Base-by-base conservation (phyloP, 2,888 invertebrate species). In the Venusia cambrica region DNA sequence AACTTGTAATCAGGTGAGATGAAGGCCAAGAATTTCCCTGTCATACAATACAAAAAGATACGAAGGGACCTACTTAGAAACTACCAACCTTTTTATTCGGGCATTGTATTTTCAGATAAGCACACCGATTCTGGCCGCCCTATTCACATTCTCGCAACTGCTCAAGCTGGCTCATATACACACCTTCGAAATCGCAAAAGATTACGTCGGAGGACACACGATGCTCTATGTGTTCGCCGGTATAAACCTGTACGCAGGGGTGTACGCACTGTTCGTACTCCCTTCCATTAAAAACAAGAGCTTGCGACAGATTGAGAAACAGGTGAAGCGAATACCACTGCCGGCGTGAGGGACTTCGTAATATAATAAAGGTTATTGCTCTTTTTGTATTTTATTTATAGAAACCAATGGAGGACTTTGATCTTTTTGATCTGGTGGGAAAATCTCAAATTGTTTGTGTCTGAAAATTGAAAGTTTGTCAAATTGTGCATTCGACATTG, bases 21-120 rank as follows among this genome's bases (percentile, higher is more conserved):
- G n/a, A n/a, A n/a, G n/a, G n/a, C n/a, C n/a, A n/a, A n/a, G n/a
- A n/a, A n/a, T n/a, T n/a, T n/a, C n/a, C n/a, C n/a, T n/a, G n/a
- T n/a, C n/a, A n/a, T n/a, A n/a, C n/a, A n/a, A n/a, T n/a, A n/a
- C n/a, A n/a, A n/a, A n/a, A n/a, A n/a, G n/a, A n/a, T n/a, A n/a
- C n/a, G n/a, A n/a, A n/a, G n/a, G n/a, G n/a, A n/a, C n/a, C n/a
- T n/a, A n/a, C n/a, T n/a, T n/a, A n/a, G n/a, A n/a, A n/a, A n/a
- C n/a, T n/a, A n/a, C n/a, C n/a, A n/a, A n/a, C n/a, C n/a, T n/a
- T n/a, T n/a, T n/a, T n/a, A n/a, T n/a, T n/a, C n/a, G n/a, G n/a
- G n/a, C n/a, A n/a, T n/a, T n/a, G n/a, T n/a, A n/a, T n/a, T 74
- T 72, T 8, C 78, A 85, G 84, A 65, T 81, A 5, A 60, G 81